Evolutionary conservation across 2,888 invertebrate species (phyloP).

Genomic region (Synergus umbraculus): DNA sequence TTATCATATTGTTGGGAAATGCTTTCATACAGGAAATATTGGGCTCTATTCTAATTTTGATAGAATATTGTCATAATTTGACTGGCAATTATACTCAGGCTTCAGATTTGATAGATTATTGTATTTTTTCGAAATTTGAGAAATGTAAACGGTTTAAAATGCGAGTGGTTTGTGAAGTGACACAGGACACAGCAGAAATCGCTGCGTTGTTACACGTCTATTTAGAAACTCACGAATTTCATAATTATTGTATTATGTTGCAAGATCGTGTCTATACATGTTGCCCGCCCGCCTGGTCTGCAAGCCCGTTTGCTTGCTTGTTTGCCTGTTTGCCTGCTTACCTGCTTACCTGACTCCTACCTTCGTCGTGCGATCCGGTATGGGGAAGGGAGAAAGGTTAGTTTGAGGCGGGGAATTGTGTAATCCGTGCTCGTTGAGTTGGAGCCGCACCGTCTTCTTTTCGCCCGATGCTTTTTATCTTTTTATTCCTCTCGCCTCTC

Average conservation of each 20-base stretch:
- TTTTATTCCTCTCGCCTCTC: conserved; percentile 43
- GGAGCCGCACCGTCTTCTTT: conserved; percentile 58
- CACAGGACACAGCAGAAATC: conserved; percentile 56
- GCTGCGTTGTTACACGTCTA: conserved; percentile 59
- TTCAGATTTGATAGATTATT: neutral
- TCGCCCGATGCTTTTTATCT: conserved; percentile 56
- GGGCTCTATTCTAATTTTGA: too few species aligned
- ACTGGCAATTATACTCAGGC: too few species aligned
- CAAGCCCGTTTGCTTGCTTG: conserved; percentile 40
- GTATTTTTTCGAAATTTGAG: neutral
- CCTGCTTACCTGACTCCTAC: neutral
- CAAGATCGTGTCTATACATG: conserved; percentile 65
- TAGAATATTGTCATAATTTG: too few species aligned
- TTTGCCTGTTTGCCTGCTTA: conserved; percentile 40
- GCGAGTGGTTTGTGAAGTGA: conserved; percentile 43
- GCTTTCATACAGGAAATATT: too few species aligned
- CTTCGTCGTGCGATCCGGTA: conserved; percentile 49
- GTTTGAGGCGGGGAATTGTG: conserved; percentile 73
- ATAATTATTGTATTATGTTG: conserved; percentile 76
- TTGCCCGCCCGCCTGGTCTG: conserved; percentile 52
- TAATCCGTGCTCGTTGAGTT: conserved; percentile 67
- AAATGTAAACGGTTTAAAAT: neutral
- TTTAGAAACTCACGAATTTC: conserved; percentile 77
- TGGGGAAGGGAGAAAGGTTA: conserved; percentile 71
- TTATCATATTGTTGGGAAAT: too few species aligned